Percentiles rank a stretch among this genome's conserved stretches.
Conservation (phyloP, 2,797 vertebrate genomes). For the Erpetoichthys calabaricus region DNA sequence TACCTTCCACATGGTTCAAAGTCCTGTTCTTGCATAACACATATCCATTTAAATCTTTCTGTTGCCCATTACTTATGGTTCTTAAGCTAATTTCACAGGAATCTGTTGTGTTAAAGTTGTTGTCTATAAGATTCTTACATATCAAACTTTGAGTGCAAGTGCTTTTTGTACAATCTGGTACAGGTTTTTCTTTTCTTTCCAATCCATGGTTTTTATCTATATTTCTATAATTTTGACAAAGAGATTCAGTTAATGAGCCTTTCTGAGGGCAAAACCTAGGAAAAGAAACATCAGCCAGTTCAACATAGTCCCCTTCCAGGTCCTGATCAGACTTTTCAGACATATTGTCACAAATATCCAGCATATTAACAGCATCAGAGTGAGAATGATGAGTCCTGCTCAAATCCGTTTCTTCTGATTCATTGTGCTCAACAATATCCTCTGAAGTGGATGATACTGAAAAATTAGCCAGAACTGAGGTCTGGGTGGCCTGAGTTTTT, state of each 20-base stretch:
- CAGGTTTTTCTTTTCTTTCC: conserved; percentile 14
- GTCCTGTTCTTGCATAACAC: not conserved
- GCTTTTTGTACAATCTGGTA: conserved; percentile 17
- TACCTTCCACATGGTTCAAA: conserved; percentile 7
- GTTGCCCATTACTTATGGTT: conserved; percentile 6
- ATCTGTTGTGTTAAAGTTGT: conserved; percentile 19
- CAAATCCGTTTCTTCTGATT: conserved; percentile 3
- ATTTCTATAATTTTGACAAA: conserved; percentile 41
- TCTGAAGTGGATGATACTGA: no score
- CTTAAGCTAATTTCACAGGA: conserved; percentile 5
- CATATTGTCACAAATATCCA: conserved; percentile 15
- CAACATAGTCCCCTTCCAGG: conserved; percentile 62
- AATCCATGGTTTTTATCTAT: conserved; percentile 27
- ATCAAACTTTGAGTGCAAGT: conserved; percentile 27
- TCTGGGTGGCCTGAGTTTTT: conserved; percentile 14
- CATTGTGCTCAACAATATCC: no score
- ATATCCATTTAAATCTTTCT: not conserved
- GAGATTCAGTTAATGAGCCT: conserved; percentile 48
- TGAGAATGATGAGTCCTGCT: not conserved
- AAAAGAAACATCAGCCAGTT: conserved; percentile 44
- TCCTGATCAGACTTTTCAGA: conserved; percentile 40
- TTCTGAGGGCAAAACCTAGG: conserved; percentile 53
- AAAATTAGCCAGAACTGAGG: not conserved
- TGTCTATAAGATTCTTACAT: conserved; percentile 29
- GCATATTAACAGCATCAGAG: conserved; percentile 15